Evolutionary conservation across 2,113 vertebrate species (phyloP).

Genomic region (Eptatretus burgeri): DNA sequence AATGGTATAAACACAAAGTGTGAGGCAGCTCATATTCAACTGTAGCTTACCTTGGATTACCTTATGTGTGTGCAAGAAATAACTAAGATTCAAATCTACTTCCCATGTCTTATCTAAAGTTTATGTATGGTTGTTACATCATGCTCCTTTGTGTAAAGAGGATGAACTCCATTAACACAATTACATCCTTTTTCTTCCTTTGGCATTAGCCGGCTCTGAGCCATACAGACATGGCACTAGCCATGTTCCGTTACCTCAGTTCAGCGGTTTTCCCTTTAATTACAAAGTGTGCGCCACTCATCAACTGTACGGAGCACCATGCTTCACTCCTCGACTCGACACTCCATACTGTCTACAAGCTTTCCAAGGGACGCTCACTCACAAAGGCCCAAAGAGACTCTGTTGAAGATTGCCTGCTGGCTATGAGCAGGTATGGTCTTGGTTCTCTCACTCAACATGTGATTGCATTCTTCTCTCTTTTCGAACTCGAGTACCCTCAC

Average conservation of each 20-base stretch:
- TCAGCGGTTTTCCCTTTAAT: conserved; percentile 67
- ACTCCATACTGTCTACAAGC: conserved; percentile 70
- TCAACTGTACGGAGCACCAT: conserved; percentile 60
- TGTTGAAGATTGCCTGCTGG: conserved; percentile 75
- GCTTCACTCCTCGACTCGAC: conserved; percentile 58
- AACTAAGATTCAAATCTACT: too few relatives aligned
- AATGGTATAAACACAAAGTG: too few relatives aligned
- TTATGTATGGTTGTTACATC: too few relatives aligned
- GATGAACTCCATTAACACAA: too few relatives aligned
- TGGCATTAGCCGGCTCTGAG: conserved; percentile 42
- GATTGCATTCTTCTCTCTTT: neutral
- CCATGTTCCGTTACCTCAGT: conserved; percentile 72
- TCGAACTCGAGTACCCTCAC: too few relatives aligned
- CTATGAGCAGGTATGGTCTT: conserved; percentile 45
- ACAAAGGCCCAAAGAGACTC: conserved; percentile 90
- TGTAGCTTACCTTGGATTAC: too few relatives aligned
- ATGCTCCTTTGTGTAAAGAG: too few relatives aligned
- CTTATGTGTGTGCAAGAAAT: too few relatives aligned
- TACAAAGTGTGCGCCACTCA: conserved; percentile 66
- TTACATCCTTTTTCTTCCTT: too few relatives aligned
- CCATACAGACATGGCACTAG: conserved; percentile 66
- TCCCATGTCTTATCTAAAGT: too few relatives aligned
- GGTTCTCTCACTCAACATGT: neutral
- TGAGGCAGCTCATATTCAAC: too few relatives aligned
- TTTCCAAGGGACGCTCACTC: conserved; percentile 77